These are phyloP conservation scores for Batillaria attramentaria DNA, from an alignment of 1,140 invertebrate genomes.

Conservation along the genomic window DNA sequence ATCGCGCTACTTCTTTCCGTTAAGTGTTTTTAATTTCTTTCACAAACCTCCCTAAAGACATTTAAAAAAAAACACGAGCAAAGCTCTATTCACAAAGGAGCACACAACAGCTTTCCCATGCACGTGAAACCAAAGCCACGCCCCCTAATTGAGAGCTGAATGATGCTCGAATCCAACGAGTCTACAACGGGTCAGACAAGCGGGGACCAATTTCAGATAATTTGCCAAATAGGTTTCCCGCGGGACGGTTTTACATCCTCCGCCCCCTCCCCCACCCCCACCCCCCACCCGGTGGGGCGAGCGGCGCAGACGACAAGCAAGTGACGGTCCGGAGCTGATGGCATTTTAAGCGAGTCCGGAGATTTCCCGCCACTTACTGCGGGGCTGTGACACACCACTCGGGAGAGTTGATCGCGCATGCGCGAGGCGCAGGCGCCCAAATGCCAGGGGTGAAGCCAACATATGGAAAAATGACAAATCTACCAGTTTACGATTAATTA, in stretches of 20 bases:
- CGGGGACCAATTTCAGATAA: conserved; percentile 24
- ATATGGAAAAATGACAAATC: conserved; percentile 42
- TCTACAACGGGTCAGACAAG: neutral
- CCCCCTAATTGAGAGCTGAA: no score
- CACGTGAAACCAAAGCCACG: no score
- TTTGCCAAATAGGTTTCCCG: conserved; percentile 30
- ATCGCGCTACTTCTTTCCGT: no score
- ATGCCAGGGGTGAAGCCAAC: conserved; percentile 39
- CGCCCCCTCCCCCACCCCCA: conserved; percentile 5
- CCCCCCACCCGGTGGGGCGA: conserved; percentile 12
- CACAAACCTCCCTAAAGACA: no score
- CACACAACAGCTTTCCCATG: no score
- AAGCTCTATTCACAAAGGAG: no score
- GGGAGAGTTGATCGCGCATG: neutral
- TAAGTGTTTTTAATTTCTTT: no score
- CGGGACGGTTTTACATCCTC: conserved; percentile 23
- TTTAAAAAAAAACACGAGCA: no score
- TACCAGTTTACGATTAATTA: conserved; percentile 46
- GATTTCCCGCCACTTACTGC: conserved; percentile 21
- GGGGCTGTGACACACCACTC: conserved; percentile 21
- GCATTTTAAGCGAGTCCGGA: conserved; percentile 29
- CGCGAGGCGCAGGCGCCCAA: neutral
- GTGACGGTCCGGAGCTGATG: conserved; percentile 23
- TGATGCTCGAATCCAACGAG: no score
- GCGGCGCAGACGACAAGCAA: conserved; percentile 10